Percentiles rank a stretch among this genome's conserved stretches.
Conservation (phyloP, 2,113 vertebrate genomes). For the Cacatua alba region DNA sequence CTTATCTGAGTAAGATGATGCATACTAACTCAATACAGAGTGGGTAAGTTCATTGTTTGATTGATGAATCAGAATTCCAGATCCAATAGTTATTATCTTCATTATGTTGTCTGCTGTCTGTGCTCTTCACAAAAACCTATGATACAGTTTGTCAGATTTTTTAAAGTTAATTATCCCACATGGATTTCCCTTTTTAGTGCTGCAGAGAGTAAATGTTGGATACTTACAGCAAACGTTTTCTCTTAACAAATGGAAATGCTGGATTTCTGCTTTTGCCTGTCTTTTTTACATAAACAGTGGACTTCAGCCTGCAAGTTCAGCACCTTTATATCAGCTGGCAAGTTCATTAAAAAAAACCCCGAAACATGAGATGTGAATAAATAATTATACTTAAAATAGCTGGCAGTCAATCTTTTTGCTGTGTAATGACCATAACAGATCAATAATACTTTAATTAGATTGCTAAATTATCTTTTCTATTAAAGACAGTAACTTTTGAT, state of each 20-base stretch:
- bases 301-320: neutral
- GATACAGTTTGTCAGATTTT: neutral
- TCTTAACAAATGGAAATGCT: neutral
- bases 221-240: neutral
- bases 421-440: slow-evolving; percentile 5
- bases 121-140: neutral
- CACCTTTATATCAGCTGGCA: neutral
- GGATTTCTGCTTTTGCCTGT: neutral
- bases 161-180: neutral
- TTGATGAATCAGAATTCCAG: neutral
- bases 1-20: neutral
- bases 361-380: neutral
- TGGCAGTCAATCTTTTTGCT: neutral
- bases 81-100: neutral
- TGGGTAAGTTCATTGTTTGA: neutral
- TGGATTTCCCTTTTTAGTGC: neutral
- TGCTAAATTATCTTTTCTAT: neutral
- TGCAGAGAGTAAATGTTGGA: neutral
- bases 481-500: neutral
- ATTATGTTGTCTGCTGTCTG: neutral
- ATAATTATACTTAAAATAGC: slow-evolving; percentile 3
- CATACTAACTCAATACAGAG: neutral
- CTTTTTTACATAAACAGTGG: neutral
- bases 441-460: slow-evolving; percentile 12
- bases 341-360: neutral